Percentiles rank a stretch among this genome's conserved stretches.
phyloP scores from a whole-genome alignment of 1,140 invertebrate species.

The Apis cerana region DNA sequence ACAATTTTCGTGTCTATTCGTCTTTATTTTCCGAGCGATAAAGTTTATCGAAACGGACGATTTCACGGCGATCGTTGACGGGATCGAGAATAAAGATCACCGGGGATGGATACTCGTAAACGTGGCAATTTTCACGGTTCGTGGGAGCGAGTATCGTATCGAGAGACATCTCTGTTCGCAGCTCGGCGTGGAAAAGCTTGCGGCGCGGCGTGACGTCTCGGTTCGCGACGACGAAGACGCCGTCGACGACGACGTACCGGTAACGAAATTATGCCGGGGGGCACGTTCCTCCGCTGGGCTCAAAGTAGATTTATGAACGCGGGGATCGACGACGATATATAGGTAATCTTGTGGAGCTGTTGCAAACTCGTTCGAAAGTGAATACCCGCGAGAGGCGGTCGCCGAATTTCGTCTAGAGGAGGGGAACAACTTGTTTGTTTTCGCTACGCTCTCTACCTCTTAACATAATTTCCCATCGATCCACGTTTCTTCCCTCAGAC shows the following conservation, averaged over 20 bases:
- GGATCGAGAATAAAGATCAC: not conserved
- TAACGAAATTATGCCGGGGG: conserved; percentile 59
- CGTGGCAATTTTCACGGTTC: conserved; percentile 58
- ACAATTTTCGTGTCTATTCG: not conserved
- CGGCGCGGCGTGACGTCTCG: conserved; percentile 31
- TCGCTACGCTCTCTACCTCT: not conserved
- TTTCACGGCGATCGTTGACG: not conserved
- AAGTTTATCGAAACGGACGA: not conserved
- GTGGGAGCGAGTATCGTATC: conserved; percentile 6
- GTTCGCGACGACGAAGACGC: conserved; percentile 20
- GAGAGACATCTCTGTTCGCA: conserved; percentile 59
- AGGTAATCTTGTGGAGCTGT: conserved; percentile 56
- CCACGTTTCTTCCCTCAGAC: too few species aligned
- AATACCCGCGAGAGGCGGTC: conserved; percentile 7
- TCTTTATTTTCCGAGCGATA: not conserved
- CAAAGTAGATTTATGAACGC: conserved; percentile 64
- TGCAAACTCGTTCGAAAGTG: conserved; percentile 52
- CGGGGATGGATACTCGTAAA: conserved; percentile 10
- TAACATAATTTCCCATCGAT: not conserved
- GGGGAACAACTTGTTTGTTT: not conserved
- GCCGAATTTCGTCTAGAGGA: not conserved
- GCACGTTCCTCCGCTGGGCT: conserved; percentile 44
- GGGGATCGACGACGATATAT: conserved; percentile 51
- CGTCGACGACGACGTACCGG: conserved; percentile 38
- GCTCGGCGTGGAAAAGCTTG: conserved; percentile 34